Conservation (phyloP, 1,140 invertebrate genomes). For the Aphelinus atriplicis region DNA sequence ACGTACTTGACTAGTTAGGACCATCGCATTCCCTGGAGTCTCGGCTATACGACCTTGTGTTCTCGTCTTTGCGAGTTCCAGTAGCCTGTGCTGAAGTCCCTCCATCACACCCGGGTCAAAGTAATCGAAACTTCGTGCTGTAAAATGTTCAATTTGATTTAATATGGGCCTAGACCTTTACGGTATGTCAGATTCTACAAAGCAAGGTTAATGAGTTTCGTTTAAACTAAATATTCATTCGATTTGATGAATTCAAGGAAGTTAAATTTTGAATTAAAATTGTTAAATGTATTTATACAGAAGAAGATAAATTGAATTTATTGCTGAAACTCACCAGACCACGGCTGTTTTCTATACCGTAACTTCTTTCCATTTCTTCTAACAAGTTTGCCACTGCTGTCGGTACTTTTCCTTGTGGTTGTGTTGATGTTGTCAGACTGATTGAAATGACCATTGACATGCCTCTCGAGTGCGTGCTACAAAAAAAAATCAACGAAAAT, state of each 20-base stretch:
- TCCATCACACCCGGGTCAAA: conserved; percentile 90
- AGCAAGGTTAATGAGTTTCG: no score
- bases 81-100: conserved; percentile 77
- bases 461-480: conserved; percentile 85
- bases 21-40: conserved; percentile 68
- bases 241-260: no score
- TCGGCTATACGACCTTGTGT: conserved; percentile 67
- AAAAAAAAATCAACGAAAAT: conserved; percentile 44
- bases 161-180: no score
- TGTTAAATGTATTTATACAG: neutral
- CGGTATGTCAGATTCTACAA: no score
- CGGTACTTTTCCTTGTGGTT: conserved; percentile 73
- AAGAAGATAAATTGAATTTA: neutral
- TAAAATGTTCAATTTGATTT: conserved; percentile 54
- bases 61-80: conserved; percentile 71
- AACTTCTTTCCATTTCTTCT: conserved; percentile 87
- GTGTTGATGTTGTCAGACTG: conserved; percentile 67
- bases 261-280: neutral
- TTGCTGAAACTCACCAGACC: conserved; percentile 72
- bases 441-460: conserved; percentile 94
- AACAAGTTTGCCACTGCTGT: conserved; percentile 78
- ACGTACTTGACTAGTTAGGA: conserved; percentile 74
- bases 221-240: no score
- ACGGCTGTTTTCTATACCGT: conserved; percentile 83
- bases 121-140: conserved; percentile 86